Evolutionary conservation across 2,113 vertebrate genomes (phyloP).

Genomic region (Uria aalge): DNA sequence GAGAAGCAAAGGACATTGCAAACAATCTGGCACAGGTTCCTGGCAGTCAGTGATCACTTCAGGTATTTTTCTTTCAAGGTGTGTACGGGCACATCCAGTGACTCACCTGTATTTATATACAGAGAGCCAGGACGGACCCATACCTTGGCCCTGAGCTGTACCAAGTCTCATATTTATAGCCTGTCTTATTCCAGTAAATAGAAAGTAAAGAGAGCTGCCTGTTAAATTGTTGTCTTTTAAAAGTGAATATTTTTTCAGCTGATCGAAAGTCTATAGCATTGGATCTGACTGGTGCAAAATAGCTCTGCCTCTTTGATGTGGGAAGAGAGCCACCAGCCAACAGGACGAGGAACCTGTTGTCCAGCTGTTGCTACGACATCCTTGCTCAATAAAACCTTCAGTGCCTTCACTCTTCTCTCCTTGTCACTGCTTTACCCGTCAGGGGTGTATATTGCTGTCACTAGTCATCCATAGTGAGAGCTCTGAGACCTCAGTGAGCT

Average conservation of each 20-base stretch:
- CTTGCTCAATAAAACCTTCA: not conserved
- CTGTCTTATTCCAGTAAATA: not conserved
- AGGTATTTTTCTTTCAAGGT: constrained; percentile 63
- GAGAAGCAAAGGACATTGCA: constrained; percentile 58
- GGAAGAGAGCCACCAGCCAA: not conserved
- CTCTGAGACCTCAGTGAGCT: not conserved
- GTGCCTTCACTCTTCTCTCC: not conserved
- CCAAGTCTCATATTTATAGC: not conserved
- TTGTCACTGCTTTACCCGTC: not conserved
- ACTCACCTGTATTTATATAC: constrained; percentile 65
- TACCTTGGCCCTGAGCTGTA: constrained; percentile 29
- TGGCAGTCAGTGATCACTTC: constrained; percentile 56
- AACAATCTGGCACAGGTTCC: constrained; percentile 41
- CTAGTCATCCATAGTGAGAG: not conserved
- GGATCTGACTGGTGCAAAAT: not conserved
- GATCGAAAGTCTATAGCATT: not conserved
- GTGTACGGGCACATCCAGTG: constrained; percentile 61
- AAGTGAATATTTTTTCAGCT: not conserved
- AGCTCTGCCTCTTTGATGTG: not conserved
- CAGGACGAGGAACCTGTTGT: accelerated
- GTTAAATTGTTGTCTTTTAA: not conserved
- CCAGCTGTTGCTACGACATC: not conserved
- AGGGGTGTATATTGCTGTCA: not conserved
- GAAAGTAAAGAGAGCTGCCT: not conserved
- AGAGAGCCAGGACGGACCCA: not conserved